Base-by-base conservation (phyloP, 2,797 vertebrate genomes). In the Dryobates pubescens region DNA sequence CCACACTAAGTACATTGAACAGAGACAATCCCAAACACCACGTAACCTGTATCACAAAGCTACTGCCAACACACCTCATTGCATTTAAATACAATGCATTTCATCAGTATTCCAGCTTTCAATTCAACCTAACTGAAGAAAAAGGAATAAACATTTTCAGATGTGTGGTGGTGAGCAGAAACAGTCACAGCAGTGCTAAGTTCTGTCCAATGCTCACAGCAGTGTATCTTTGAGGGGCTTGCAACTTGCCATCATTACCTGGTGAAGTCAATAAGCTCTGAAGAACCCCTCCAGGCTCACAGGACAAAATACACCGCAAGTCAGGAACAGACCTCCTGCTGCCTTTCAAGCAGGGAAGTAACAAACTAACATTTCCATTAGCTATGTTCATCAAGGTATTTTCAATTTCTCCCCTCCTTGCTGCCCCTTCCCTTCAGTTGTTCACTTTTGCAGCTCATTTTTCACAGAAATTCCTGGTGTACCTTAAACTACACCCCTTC, bases 211-310 rank as follows among this genome's bases (percentile, higher is more conserved):
- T 0, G 0, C 24, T 54, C 13, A 13, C 27, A 68, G 74, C 49
- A 64, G 17, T 34, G 3, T 0, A 0, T 20, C 67, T 75, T 41
- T 36, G 8, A n/a, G 26, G 7, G 9, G 1, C 6, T 27, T 36
- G 12, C 17, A 43, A 14, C 17, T 27, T 63, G 30, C 62, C 45
- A 67, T 6, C 38, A 1, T 26, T 51, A 53, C 53, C 74, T 65
- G 12, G 58, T 18, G 16, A 32, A 34, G 74, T 17, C 81, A 43
- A 1, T 4, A 56, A 64, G 30, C 30, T 64, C 76, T 51, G 23
- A 62, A 59, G 53, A 64, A 70, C 18, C 23, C 65, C 41, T 64
- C 41, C 41, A 85, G 54, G 49, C 16, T 0, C 22, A 18, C 18
- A 7, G 1, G 3, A 76, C 36, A 26, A 58, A 49, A 67, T 0